Conservation (phyloP, 2,888 invertebrate genomes). For the Campoplex capitator region DNA sequence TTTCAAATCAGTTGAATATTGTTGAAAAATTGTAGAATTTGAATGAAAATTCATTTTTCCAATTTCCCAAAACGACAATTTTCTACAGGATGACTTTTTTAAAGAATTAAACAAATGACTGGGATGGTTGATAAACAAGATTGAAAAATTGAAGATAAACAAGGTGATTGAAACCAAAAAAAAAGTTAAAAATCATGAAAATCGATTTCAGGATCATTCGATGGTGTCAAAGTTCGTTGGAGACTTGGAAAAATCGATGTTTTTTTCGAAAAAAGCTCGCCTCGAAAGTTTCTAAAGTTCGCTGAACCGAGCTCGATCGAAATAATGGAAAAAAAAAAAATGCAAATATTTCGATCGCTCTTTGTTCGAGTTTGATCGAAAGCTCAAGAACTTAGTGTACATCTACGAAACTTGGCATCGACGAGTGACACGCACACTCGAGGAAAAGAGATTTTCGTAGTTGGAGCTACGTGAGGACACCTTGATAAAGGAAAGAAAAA, state of each 20-base stretch:
- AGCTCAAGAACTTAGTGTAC: neutral
- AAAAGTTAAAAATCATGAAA: neutral
- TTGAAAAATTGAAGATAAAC: neutral
- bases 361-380: neutral
- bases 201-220: neutral
- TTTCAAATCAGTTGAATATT: neutral
- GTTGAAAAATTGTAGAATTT: neutral
- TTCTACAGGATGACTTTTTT: neutral
- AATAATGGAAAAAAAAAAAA: neutral
- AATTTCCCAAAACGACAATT: neutral
- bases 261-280: neutral
- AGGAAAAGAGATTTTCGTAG: constrained; percentile 13
- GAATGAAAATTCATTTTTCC: neutral
- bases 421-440: neutral
- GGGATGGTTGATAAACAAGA: neutral
- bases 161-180: neutral
- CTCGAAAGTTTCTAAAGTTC: neutral
- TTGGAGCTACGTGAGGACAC: neutral
- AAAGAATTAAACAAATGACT: neutral
- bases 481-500: constrained; percentile 22
- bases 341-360: neutral
- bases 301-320: neutral
- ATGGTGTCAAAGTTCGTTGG: neutral
- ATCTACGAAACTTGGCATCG: neutral
- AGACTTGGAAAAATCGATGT: neutral